phyloP scores from a whole-genome alignment of 2,888 invertebrate genomes.

The Andrena minutula region DNA sequence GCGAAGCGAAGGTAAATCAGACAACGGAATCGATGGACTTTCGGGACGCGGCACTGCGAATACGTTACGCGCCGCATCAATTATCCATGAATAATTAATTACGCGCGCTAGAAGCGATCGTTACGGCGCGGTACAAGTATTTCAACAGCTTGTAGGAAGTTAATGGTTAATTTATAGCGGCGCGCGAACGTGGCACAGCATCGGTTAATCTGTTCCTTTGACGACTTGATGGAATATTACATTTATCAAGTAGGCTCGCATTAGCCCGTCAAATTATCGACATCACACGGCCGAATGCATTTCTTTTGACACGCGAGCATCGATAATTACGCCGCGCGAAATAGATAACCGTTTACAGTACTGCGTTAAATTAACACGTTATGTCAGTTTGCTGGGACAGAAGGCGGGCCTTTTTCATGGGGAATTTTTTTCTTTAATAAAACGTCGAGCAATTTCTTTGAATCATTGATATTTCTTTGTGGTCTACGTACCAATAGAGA shows the following conservation, averaged over 20 bases:
- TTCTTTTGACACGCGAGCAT: too few species aligned
- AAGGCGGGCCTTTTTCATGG: too few species aligned
- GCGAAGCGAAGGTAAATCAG: background rate
- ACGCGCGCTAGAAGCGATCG: background rate
- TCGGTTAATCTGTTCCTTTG: conserved; percentile 19
- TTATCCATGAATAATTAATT: conserved; percentile 19
- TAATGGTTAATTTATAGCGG: conserved; percentile 9
- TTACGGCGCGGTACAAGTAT: background rate
- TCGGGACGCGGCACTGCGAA: background rate
- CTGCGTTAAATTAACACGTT: too few species aligned
- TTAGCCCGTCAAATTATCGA: too few species aligned
- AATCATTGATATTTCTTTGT: too few species aligned
- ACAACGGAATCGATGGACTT: conserved; percentile 14
- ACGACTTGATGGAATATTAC: conserved; percentile 11
- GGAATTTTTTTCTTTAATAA: too few species aligned
- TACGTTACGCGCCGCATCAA: background rate
- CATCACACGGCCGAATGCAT: too few species aligned
- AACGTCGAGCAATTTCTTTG: too few species aligned
- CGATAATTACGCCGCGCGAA: too few species aligned
- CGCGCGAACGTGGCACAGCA: background rate
- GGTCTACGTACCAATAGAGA: too few species aligned
- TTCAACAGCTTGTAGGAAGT: conserved; percentile 1
- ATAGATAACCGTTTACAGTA: too few species aligned
- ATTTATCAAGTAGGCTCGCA: background rate
- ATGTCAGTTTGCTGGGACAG: too few species aligned